Conservation (phyloP, 1,140 invertebrate species). For the Atta colombica region DNA sequence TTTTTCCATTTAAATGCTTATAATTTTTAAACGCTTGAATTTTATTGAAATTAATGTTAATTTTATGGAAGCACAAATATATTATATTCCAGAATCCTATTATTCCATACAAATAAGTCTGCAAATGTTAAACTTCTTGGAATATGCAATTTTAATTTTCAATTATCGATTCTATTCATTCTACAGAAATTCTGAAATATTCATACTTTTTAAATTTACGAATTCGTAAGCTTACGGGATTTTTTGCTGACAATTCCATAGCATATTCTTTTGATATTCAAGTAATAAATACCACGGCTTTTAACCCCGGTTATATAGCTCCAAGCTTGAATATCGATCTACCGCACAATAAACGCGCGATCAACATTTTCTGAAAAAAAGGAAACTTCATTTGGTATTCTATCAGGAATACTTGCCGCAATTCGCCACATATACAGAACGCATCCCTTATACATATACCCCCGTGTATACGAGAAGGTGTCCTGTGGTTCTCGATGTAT, state of each 20-base stretch:
- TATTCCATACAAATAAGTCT: not conserved
- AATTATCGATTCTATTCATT: conserved; percentile 7
- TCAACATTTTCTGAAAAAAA: conserved; percentile 55
- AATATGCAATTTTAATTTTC: not conserved
- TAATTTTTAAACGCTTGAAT: not conserved
- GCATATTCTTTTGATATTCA: conserved; percentile 29
- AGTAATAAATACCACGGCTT: conserved; percentile 47
- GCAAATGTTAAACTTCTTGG: not conserved
- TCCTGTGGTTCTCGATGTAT: conserved; percentile 42
- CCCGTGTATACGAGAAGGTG: conserved; percentile 45
- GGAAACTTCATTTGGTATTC: conserved; percentile 45
- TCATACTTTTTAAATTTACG: conserved; percentile 25
- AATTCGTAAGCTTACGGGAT: not conserved
- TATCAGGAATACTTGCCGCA: conserved; percentile 56
- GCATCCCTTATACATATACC: conserved; percentile 23
- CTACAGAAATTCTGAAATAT: not conserved
- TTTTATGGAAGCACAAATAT: not conserved
- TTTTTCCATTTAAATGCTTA: not conserved
- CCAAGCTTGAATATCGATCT: conserved; percentile 41
- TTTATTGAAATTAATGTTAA: not conserved
- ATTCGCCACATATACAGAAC: conserved; percentile 32
- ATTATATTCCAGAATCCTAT: not conserved
- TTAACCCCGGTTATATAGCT: conserved; percentile 10
- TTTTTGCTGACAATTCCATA: not conserved
- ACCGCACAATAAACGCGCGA: conserved; percentile 45